Evolutionary conservation across 2,888 invertebrate genomes (phyloP).

Genomic region (Brachyptera putata): DNA sequence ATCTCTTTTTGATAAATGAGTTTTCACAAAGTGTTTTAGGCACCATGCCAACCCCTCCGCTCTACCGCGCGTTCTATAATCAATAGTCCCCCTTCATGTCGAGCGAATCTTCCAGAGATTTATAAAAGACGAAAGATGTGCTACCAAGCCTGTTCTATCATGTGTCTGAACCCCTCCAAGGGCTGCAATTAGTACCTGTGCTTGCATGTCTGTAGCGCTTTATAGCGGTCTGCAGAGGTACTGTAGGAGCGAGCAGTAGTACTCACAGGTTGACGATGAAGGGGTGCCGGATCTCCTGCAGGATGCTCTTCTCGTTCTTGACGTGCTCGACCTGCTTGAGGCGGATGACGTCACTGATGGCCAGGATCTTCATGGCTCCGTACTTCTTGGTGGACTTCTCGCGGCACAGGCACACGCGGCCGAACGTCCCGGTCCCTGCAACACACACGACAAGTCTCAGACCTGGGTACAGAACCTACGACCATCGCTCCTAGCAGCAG

Average conservation of each 20-base stretch:
- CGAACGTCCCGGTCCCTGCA: slow-evolving; percentile 93
- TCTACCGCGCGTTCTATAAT: not conserved
- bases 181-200: too few species aligned
- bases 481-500: too few species aligned
- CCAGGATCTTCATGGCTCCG: slow-evolving; percentile 91
- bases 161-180: too few species aligned
- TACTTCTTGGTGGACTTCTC: slow-evolving; percentile 77
- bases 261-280: slow-evolving; percentile 93
- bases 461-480: not conserved
- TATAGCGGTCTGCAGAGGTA: too few species aligned
- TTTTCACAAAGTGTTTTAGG: not conserved
- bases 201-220: too few species aligned
- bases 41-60: not conserved
- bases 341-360: slow-evolving; percentile 89
- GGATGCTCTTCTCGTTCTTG: slow-evolving; percentile 92
- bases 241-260: too few species aligned
- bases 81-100: not conserved
- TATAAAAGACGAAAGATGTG: too few species aligned
- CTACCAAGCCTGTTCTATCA: too few species aligned
- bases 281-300: slow-evolving; percentile 87
- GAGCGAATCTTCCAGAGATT: not conserved
- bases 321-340: slow-evolving; percentile 96
- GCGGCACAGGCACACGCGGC: slow-evolving; percentile 85
- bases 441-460: too few species aligned
- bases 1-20: too few species aligned